These are phyloP conservation scores for Drosophila basisetae DNA, from an alignment of 2,888 invertebrate genomes.

Conservation along the genomic window DNA sequence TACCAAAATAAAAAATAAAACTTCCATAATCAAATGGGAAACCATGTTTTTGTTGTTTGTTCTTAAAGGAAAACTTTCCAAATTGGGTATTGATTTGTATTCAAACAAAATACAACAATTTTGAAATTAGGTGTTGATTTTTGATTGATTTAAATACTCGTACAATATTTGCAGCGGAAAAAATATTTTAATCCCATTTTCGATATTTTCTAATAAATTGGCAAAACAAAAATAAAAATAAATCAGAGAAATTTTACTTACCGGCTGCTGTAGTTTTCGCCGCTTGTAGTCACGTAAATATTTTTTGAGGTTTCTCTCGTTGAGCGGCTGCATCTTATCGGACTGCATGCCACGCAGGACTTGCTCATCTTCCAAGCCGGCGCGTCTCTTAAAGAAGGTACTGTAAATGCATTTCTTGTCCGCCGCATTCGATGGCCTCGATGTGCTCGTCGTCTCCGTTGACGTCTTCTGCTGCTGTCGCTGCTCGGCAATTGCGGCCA, in stretches of 20 bases:
- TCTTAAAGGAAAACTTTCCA: neutral
- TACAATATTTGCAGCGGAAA: neutral
- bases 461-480: constrained; percentile 31
- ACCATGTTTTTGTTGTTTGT: neutral
- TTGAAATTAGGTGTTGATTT: neutral
- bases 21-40: neutral
- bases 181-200: too few relatives aligned
- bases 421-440: constrained; percentile 62
- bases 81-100: neutral
- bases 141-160: too few relatives aligned
- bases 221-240: neutral
- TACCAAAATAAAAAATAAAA: neutral
- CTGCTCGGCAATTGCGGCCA: constrained; percentile 36
- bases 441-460: constrained; percentile 15
- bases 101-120: too few relatives aligned
- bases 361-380: constrained; percentile 71
- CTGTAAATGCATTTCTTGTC: constrained; percentile 82
- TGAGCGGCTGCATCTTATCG: constrained; percentile 64
- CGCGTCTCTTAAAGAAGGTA: constrained; percentile 76
- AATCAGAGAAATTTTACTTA: constrained; percentile 81
- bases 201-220: too few relatives aligned
- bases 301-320: constrained; percentile 86
- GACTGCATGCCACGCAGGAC: constrained; percentile 71
- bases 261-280: constrained; percentile 89
- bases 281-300: constrained; percentile 90